Evolutionary conservation across 2,888 invertebrate species (phyloP).

Genomic region (Rhogogaster chlorosoma): DNA sequence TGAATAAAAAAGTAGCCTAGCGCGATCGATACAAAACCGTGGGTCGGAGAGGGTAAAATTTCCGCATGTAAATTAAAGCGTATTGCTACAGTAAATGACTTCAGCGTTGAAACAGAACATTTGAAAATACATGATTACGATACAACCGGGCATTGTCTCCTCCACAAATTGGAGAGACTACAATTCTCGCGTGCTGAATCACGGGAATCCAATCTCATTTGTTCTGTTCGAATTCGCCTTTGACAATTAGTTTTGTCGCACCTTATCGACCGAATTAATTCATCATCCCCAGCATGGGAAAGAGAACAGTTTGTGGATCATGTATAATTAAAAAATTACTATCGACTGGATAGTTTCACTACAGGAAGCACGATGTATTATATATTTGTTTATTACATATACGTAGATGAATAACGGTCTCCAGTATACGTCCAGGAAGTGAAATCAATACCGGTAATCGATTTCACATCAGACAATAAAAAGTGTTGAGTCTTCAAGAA

Average conservation of each 20-base stretch:
- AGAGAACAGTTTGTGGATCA: neutral
- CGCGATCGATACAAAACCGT: conserved; percentile 7
- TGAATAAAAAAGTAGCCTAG: conserved; percentile 7
- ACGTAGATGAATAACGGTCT: neutral
- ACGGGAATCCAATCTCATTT: neutral
- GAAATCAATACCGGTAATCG: neutral
- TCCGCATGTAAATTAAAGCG: neutral
- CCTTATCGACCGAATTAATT: neutral
- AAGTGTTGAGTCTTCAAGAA: neutral
- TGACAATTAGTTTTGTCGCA: neutral
- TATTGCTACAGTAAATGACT: neutral
- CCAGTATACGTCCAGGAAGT: neutral
- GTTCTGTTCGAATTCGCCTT: neutral
- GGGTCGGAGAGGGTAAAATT: neutral
- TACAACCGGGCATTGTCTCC: neutral
- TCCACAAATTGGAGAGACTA: neutral
- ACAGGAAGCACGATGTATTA: neutral
- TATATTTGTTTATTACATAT: neutral
- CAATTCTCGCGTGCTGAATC: neutral
- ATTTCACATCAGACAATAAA: neutral
- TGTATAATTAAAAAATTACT: neutral
- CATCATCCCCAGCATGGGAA: neutral
- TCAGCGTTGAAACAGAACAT: neutral
- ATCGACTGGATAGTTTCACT: neutral
- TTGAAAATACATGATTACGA: neutral